Evolutionary conservation across 2,888 invertebrate genomes (phyloP).

Genomic region (Hermodice carunculata): DNA sequence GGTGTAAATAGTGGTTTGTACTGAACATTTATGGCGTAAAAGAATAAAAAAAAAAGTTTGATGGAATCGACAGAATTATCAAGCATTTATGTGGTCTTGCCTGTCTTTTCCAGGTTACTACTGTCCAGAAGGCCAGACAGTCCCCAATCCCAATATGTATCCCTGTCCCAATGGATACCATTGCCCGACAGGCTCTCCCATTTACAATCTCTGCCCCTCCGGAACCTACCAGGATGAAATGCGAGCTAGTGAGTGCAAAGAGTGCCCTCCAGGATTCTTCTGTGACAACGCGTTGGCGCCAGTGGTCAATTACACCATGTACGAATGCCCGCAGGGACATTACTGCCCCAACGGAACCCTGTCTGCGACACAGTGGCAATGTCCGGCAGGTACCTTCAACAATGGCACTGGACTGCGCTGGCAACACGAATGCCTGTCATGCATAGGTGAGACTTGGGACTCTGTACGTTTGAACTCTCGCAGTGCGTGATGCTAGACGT

Average conservation of each 20-base stretch:
- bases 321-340: constrained; percentile 60
- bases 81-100: too few species aligned
- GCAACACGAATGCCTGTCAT: constrained; percentile 52
- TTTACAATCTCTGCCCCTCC: constrained; percentile 53
- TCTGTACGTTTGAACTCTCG: background rate
- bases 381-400: constrained; percentile 62
- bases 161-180: constrained; percentile 61
- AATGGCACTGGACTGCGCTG: constrained; percentile 54
- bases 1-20: too few species aligned
- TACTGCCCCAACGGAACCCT: constrained; percentile 62
- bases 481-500: too few species aligned
- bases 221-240: constrained; percentile 61
- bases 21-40: too few species aligned
- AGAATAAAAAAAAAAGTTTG: too few species aligned
- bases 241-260: constrained; percentile 47
- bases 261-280: constrained; percentile 63
- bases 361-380: constrained; percentile 53
- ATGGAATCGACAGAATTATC: too few species aligned
- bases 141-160: constrained; percentile 53
- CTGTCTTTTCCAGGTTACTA: constrained; percentile 57
- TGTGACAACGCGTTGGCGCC: constrained; percentile 60
- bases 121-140: constrained; percentile 51
- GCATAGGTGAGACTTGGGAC: constrained; percentile 43
- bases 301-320: constrained; percentile 57
- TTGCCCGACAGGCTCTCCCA: constrained; percentile 53